phyloP scores from a whole-genome alignment of 2,888 invertebrate species.

The Ypsolopha sequella region DNA sequence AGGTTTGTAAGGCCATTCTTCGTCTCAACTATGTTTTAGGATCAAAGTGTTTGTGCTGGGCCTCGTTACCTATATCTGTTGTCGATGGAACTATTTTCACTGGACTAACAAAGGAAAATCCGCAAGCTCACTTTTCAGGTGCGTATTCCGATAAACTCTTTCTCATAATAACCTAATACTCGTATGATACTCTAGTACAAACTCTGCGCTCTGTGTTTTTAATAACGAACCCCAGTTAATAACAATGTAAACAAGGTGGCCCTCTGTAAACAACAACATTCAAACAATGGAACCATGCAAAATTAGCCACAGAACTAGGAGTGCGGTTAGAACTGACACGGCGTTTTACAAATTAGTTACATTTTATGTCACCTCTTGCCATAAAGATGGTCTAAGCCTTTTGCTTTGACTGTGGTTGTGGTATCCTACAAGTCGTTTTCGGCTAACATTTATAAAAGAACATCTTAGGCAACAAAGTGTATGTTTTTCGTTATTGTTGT shows the following conservation, averaged over 20 bases:
- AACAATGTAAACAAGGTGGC: slow-evolving; percentile 32
- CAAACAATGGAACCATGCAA: slow-evolving; percentile 28
- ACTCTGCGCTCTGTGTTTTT: slow-evolving; percentile 20
- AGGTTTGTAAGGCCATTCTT: too few relatives aligned
- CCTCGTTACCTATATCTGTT: slow-evolving; percentile 10
- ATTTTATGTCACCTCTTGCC: neutral
- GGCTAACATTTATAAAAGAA: too few relatives aligned
- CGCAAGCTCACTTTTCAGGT: neutral
- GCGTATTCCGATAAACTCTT: neutral
- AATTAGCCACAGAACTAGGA: slow-evolving; percentile 27
- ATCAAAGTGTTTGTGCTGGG: too few relatives aligned
- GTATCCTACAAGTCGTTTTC: too few relatives aligned
- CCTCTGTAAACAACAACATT: slow-evolving; percentile 34
- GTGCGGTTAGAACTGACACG: neutral
- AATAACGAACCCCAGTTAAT: slow-evolving; percentile 49
- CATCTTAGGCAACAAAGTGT: too few relatives aligned
- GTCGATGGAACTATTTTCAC: too few relatives aligned
- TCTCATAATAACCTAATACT: neutral
- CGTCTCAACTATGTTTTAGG: too few relatives aligned
- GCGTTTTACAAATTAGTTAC: neutral
- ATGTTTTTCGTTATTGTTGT: too few relatives aligned
- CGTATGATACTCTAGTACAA: neutral
- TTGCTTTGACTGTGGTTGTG: neutral
- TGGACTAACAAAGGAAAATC: neutral
- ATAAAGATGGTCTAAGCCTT: too few relatives aligned